phyloP scores from a whole-genome alignment of 2,888 invertebrate species.

The Acrobasis consociella region DNA sequence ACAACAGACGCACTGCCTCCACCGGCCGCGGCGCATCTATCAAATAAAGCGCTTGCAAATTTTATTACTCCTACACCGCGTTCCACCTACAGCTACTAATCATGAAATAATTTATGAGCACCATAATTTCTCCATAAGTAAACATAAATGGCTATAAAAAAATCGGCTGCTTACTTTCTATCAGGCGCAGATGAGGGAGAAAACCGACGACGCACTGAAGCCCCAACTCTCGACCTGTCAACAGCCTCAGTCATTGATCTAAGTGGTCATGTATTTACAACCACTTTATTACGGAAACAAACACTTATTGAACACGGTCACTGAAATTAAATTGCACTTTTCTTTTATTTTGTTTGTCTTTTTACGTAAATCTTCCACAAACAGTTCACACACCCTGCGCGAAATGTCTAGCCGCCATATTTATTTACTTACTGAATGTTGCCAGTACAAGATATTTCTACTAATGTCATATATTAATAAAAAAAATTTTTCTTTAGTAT shows the following conservation, averaged over 20 bases:
- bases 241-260: conserved; percentile 71
- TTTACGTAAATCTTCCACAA: conserved; percentile 33
- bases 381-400: conserved; percentile 45
- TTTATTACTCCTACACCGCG: conserved; percentile 46
- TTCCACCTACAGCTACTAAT: conserved; percentile 33
- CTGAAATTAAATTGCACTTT: conserved; percentile 25
- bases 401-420: conserved; percentile 62
- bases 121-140: conserved; percentile 42
- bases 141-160: conserved; percentile 49
- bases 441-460: conserved; percentile 33
- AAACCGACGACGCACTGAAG: conserved; percentile 57
- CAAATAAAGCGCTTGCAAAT: conserved; percentile 58
- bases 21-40: conserved; percentile 55
- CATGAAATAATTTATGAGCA: conserved; percentile 40
- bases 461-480: neutral
- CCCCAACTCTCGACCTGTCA: conserved; percentile 63
- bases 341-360: conserved; percentile 25
- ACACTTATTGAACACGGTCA: conserved; percentile 30
- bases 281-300: conserved; percentile 34
- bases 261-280: conserved; percentile 50
- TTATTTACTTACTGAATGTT: conserved; percentile 68
- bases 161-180: conserved; percentile 61
- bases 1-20: conserved; percentile 64
- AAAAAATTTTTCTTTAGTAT: neutral
- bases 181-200: conserved; percentile 57